Evolutionary conservation across 1,140 invertebrate species (phyloP).

Genomic region (Diabrotica undecimpunctata): DNA sequence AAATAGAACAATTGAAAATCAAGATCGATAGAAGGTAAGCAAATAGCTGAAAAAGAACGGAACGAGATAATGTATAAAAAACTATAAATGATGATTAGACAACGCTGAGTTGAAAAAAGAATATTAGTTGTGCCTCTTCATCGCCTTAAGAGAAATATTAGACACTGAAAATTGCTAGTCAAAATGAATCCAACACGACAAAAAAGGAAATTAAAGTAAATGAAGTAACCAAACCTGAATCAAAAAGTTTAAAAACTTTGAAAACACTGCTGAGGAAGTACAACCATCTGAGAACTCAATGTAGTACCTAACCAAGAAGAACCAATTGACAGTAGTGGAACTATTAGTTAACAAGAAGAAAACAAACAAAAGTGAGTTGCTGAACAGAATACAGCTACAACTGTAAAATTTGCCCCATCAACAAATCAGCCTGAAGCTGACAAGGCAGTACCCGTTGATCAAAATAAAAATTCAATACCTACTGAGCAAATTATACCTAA

Average conservation of each 20-base stretch:
- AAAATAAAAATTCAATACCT: too few relatives aligned
- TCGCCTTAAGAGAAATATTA: constrained; percentile 43
- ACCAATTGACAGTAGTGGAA: not conserved
- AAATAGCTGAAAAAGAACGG: constrained; percentile 65
- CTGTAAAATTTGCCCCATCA: too few relatives aligned
- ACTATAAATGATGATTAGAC: constrained; percentile 60
- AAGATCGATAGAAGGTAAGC: constrained; percentile 68
- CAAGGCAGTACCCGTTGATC: too few relatives aligned
- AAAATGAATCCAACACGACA: not conserved
- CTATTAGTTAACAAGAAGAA: not conserved
- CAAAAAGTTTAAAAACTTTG: not conserved
- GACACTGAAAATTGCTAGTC: not conserved
- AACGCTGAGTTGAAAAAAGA: constrained; percentile 71
- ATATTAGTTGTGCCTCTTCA: constrained; percentile 70
- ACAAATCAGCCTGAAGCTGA: too few relatives aligned
- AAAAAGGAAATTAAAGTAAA: too few relatives aligned
- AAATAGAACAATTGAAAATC: constrained; percentile 70
- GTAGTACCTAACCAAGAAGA: too few relatives aligned
- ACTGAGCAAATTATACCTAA: too few relatives aligned
- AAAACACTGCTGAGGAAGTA: too few relatives aligned
- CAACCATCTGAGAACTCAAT: too few relatives aligned
- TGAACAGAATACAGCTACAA: too few relatives aligned
- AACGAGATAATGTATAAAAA: constrained; percentile 64
- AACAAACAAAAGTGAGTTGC: not conserved
- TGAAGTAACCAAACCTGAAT: too few relatives aligned